Conservation (phyloP, 1,140 invertebrate genomes). For the Ooceraea biroi region DNA sequence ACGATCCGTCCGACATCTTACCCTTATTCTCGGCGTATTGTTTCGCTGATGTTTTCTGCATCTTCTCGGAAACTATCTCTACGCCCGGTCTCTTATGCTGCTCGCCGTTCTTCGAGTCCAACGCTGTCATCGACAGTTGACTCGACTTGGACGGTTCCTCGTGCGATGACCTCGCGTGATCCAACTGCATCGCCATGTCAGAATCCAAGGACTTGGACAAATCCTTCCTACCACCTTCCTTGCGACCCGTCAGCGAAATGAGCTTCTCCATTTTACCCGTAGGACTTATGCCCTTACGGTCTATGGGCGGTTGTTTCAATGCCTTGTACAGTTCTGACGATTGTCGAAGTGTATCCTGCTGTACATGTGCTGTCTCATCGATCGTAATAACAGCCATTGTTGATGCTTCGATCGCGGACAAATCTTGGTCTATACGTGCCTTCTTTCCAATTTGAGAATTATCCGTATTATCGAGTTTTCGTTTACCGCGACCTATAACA, state of each 20-base stretch:
- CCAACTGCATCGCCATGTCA: conserved; percentile 11
- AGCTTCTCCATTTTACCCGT: conserved; percentile 44
- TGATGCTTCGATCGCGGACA: conserved; percentile 80
- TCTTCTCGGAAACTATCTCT: conserved; percentile 50
- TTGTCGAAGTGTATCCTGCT: conserved; percentile 45
- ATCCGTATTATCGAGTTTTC: conserved; percentile 79
- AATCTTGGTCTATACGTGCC: conserved; percentile 79
- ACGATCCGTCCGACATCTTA: conserved; percentile 41
- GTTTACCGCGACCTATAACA: conserved; percentile 82
- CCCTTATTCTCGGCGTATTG: conserved; percentile 38
- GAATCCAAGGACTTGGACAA: conserved; percentile 21
- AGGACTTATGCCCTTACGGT: conserved; percentile 32
- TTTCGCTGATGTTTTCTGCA: conserved; percentile 51
- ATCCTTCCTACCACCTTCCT: conserved; percentile 24
- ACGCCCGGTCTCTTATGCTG: conserved; percentile 40
- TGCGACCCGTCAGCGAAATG: conserved; percentile 10
- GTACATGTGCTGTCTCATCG: conserved; percentile 65
- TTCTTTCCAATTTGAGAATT: conserved; percentile 73
- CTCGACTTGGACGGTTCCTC: conserved; percentile 29
- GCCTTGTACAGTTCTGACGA: conserved; percentile 79
- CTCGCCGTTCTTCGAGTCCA: conserved; percentile 32
- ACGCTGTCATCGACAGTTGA: neutral
- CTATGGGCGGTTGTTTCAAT: conserved; percentile 74
- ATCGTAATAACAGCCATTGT: conserved; percentile 80
- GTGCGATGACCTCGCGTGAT: conserved; percentile 12